A percentile compares a stretch with the other conserved stretches of the same genome.
phyloP scores from a whole-genome alignment of 2,113 vertebrate genomes.

The Hemiprocne comata region DNA sequence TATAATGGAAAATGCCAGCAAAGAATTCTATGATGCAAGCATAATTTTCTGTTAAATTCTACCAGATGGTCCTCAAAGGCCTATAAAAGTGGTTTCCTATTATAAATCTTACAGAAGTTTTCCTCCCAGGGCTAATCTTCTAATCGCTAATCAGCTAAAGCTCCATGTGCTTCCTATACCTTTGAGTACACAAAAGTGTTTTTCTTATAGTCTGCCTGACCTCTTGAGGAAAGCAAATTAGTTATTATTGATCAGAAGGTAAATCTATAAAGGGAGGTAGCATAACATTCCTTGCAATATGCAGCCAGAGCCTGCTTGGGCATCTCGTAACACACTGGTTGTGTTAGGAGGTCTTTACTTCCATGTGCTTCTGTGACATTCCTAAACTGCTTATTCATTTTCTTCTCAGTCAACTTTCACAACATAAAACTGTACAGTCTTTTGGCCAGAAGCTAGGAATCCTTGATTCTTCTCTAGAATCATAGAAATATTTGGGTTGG shows the following conservation, averaged over 20 bases:
- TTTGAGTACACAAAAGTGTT: constrained; percentile 22
- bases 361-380: not conserved
- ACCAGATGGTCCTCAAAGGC: constrained; percentile 2
- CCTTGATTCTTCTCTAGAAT: not conserved
- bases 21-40: constrained; percentile 12
- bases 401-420: not conserved
- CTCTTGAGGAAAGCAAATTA: constrained; percentile 3
- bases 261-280: not conserved
- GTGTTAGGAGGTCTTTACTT: not conserved
- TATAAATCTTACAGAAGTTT: constrained; percentile 46
- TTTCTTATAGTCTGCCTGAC: not conserved
- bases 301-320: not conserved
- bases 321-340: not conserved
- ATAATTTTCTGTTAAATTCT: constrained; percentile 35
- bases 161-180: constrained; percentile 17
- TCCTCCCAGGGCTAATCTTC: not conserved
- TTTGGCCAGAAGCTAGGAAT: not conserved
- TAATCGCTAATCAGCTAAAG: constrained; percentile 32
- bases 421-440: not conserved
- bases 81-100: constrained; percentile 1
- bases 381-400: not conserved
- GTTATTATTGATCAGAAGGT: constrained; percentile 23
- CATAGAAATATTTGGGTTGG: no score
- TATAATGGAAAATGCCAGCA: constrained; percentile 12
- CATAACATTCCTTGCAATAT: not conserved